These are phyloP conservation scores for Pimephales promelas DNA, from an alignment of 2,113 vertebrate species.

Conservation along the genomic window DNA sequence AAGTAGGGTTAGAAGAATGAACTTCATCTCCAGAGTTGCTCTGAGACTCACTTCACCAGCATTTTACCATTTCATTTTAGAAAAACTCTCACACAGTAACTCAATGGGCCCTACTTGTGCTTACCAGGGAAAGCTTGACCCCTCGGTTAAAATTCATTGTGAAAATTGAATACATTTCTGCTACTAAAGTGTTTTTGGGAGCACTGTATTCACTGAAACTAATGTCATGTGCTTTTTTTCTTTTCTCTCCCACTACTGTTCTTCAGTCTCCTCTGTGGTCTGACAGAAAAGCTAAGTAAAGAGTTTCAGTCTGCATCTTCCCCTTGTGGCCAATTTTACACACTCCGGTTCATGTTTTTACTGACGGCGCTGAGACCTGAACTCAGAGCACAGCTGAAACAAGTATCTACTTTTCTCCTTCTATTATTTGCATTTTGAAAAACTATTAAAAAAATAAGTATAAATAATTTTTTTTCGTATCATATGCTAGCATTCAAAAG, in stretches of 20 bases:
- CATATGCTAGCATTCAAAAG: too few species aligned
- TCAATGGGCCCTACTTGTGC: background rate
- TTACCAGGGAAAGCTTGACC: background rate
- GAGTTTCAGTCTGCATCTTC: conserved; percentile 48
- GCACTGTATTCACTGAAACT: background rate
- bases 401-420: conserved; percentile 24
- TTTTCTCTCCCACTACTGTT: background rate
- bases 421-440: background rate
- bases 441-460: background rate
- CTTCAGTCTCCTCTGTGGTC: conserved; percentile 56
- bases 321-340: conserved; percentile 61
- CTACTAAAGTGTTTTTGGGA: background rate
- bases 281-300: conserved; percentile 52
- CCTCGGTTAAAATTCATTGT: background rate
- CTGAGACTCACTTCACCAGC: too few species aligned
- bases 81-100: too few species aligned
- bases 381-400: conserved; percentile 58
- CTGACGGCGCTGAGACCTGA: conserved; percentile 65
- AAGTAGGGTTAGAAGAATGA: too few species aligned
- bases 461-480: background rate
- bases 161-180: background rate
- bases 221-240: background rate
- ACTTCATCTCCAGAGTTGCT: too few species aligned
- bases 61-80: too few species aligned
- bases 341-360: conserved; percentile 66